These are phyloP conservation scores for Poeciliopsis turneri DNA, from an alignment of 2,797 vertebrate species.

Conservation along the genomic window DNA sequence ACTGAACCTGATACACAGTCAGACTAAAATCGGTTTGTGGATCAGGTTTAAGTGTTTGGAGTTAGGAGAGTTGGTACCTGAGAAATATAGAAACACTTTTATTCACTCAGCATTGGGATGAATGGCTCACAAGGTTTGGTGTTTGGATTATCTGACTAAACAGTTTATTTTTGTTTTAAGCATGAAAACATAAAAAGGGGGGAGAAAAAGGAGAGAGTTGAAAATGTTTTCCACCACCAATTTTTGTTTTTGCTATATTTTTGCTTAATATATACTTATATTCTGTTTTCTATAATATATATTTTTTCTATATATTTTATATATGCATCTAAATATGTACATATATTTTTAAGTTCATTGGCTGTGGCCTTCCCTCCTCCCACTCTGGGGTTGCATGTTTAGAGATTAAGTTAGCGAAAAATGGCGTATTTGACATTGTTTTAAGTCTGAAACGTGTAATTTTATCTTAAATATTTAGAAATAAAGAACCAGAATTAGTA, in stretches of 20 bases:
- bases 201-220: too few species aligned
- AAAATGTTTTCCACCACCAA: too few species aligned
- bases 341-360: too few species aligned
- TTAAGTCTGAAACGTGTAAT: background rate
- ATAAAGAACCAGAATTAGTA: background rate
- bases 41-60: conserved; percentile 8
- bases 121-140: background rate
- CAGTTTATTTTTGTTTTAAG: background rate
- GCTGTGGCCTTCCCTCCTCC: too few species aligned
- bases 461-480: background rate
- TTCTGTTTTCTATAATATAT: too few species aligned
- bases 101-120: background rate
- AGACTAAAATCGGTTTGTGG: conserved; percentile 37
- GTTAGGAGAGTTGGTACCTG: background rate
- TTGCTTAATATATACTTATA: too few species aligned
- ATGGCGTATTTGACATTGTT: background rate
- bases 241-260: too few species aligned
- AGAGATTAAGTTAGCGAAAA: background rate
- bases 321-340: too few species aligned
- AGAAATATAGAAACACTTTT: conserved; percentile 3
- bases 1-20: conserved; percentile 24
- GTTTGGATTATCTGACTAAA: background rate
- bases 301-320: too few species aligned
- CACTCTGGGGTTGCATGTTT: background rate
- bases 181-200: too few species aligned